Conservation (phyloP, 2,888 invertebrate species). For the Danaus chrysippus region DNA sequence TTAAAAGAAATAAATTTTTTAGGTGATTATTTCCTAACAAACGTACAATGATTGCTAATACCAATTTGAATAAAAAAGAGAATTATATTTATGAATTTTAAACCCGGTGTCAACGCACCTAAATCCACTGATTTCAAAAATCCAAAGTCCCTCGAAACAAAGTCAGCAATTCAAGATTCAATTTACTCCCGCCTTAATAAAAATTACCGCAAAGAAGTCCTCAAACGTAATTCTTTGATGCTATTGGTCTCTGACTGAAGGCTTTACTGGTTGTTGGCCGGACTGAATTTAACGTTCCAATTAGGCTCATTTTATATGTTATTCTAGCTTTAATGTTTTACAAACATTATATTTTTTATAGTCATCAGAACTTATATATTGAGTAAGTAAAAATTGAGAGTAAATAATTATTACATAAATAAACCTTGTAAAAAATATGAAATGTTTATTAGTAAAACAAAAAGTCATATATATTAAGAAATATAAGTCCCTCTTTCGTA, state of each 20-base stretch:
- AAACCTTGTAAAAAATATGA: too few species aligned
- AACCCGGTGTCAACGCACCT: not conserved
- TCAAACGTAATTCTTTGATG: slow-evolving; percentile 9
- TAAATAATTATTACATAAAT: too few species aligned
- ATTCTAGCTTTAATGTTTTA: not conserved
- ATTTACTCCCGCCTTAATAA: slow-evolving; percentile 19
- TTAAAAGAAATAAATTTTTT: too few species aligned
- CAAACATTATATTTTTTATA: too few species aligned
- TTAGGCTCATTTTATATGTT: not conserved
- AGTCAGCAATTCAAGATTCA: slow-evolving; percentile 15
- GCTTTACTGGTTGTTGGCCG: slow-evolving; percentile 8
- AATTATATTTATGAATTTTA: not conserved
- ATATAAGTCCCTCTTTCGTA: too few species aligned
- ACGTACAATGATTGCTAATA: too few species aligned
- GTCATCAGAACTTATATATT: too few species aligned
- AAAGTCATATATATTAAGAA: too few species aligned
- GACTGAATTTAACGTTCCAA: not conserved
- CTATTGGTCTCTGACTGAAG: not conserved
- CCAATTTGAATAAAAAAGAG: too few species aligned
- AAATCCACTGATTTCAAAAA: not conserved
- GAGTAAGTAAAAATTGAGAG: too few species aligned
- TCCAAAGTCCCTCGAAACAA: not conserved
- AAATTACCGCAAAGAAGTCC: slow-evolving; percentile 14
- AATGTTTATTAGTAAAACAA: too few species aligned
- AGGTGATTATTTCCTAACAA: too few species aligned